Evolutionary conservation across 2,113 vertebrate genomes (phyloP).

Genomic region (Isichthys henryi): DNA sequence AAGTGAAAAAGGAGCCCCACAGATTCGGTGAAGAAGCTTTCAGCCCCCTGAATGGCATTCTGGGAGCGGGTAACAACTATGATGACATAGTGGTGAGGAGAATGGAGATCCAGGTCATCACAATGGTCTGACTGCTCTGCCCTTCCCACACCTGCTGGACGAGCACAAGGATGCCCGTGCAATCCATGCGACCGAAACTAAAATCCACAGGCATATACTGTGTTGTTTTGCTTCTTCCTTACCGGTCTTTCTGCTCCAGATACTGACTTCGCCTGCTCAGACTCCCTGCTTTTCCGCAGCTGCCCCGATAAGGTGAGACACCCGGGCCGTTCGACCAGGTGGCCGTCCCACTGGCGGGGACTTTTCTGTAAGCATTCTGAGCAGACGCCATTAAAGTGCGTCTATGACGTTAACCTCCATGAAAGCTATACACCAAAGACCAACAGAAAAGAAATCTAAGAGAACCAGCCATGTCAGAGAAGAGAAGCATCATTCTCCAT

Average conservation of each 20-base stretch:
- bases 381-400: conserved; percentile 18
- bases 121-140: neutral
- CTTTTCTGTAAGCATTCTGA: neutral
- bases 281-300: neutral
- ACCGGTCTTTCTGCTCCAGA: neutral
- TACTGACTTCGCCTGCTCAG: neutral
- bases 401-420: neutral
- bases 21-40: neutral
- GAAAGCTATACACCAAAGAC: conserved; percentile 23
- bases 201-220: neutral
- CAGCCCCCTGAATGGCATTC: neutral
- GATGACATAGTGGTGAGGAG: neutral
- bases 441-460: neutral
- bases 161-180: neutral
- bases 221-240: neutral
- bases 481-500: neutral
- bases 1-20: neutral
- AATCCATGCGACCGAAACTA: neutral
- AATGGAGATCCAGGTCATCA: neutral
- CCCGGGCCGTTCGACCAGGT: neutral
- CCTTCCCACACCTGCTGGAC: neutral
- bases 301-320: neutral
- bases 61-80: neutral
- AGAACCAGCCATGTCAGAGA: conserved; percentile 16
- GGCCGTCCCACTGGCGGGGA: neutral